phyloP scores from a whole-genome alignment of 2,797 vertebrate genomes.

The Megalops cyprinoides region DNA sequence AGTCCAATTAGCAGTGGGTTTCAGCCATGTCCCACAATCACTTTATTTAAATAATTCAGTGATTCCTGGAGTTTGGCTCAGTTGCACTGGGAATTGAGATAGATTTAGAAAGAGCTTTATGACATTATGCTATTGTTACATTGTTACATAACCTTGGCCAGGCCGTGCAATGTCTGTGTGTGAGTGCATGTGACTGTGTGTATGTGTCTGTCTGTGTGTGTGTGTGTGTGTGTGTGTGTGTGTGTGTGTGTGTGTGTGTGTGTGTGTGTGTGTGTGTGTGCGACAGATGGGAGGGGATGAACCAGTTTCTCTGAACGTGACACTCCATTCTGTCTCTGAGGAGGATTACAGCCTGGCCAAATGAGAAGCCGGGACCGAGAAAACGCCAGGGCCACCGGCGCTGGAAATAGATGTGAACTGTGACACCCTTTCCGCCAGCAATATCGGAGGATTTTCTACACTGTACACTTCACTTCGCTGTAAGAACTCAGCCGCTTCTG shows the following conservation, averaged over 20 bases:
- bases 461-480: not conserved
- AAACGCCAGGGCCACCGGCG: not conserved
- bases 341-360: conserved; percentile 6
- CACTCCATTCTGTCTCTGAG: conserved; percentile 2
- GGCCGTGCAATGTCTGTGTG: not conserved
- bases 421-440: not conserved
- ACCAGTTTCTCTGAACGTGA: conserved; percentile 7
- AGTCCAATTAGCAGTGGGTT: conserved; percentile 4
- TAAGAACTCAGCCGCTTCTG: not conserved
- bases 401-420: not conserved
- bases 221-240: not conserved
- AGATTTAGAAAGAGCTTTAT: conserved; percentile 16
- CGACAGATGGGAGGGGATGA: conserved; percentile 19
- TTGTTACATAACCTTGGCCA: conserved; percentile 1
- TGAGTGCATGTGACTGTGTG: conserved; percentile 3
- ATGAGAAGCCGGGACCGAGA: not conserved
- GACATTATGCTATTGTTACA: conserved; percentile 13
- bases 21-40: not conserved
- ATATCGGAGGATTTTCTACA: too few species aligned
- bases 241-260: not conserved
- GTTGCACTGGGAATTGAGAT: conserved; percentile 13
- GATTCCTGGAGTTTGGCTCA: conserved; percentile 8
- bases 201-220: not conserved
- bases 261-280: too few species aligned
- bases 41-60: conserved; percentile 15